A percentile compares a stretch with the other conserved stretches of the same genome.
Evolutionary conservation across 2,797 vertebrate genomes (phyloP).

Genomic region (Amniataba percoides): DNA sequence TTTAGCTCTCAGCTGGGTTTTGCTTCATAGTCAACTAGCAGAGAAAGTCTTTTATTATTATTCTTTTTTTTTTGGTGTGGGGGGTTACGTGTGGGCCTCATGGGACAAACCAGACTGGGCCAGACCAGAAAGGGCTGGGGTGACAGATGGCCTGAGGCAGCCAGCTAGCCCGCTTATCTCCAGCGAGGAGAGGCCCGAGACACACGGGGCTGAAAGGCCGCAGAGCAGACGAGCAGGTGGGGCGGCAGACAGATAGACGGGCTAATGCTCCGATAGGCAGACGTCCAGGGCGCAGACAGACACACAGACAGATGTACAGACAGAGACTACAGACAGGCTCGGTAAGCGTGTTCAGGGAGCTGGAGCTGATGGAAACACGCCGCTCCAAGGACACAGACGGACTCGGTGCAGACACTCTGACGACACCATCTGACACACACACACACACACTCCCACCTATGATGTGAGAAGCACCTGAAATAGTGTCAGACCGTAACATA

Average conservation of each 20-base stretch:
- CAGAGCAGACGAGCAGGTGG: conserved; percentile 72
- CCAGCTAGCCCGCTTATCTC: conserved; percentile 78
- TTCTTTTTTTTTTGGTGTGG: conserved; percentile 8
- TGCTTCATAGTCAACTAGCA: conserved; percentile 18
- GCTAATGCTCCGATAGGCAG: conserved; percentile 69
- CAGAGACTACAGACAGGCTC: conserved; percentile 28
- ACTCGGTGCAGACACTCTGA: conserved; percentile 47
- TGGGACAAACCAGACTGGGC: conserved; percentile 55
- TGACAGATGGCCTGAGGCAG: conserved; percentile 79
- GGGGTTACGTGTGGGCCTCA: conserved; percentile 51
- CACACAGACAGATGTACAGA: conserved; percentile 56
- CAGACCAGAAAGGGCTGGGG: conserved; percentile 56
- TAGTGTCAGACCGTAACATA: conserved; percentile 62
- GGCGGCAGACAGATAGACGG: conserved; percentile 63
- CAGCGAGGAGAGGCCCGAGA: conserved; percentile 62
- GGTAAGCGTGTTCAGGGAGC: conserved; percentile 18
- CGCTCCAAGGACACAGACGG: conserved; percentile 43
- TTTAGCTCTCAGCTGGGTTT: conserved; percentile 4
- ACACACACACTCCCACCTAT: conserved; percentile 36
- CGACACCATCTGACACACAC: conserved; percentile 40
- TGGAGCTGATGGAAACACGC: conserved; percentile 31
- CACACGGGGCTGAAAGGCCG: conserved; percentile 66
- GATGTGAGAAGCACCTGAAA: conserved; percentile 63
- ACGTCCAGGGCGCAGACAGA: conserved; percentile 52
- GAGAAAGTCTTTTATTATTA: conserved; percentile 42